Evolutionary conservation across 2,113 vertebrate species (phyloP).

Genomic region (Chinchilla lanigera): DNA sequence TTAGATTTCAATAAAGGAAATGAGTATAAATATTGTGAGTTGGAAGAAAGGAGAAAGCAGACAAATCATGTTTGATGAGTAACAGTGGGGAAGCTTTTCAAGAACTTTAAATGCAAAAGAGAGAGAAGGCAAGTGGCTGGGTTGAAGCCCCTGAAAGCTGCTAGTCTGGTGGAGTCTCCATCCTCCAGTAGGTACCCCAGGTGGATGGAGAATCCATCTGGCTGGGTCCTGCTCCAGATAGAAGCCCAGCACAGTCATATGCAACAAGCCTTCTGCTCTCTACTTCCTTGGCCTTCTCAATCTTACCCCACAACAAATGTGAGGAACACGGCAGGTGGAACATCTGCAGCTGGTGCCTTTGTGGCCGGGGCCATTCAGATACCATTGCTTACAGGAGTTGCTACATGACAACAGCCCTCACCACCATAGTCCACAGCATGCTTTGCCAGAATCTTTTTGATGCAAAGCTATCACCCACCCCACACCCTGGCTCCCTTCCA

Average conservation of each 20-base stretch:
- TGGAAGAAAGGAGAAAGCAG: conserved; percentile 82
- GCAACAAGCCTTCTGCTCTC: not conserved
- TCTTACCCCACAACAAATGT: rapidly evolving
- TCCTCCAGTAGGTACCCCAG: not conserved
- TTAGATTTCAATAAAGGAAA: conserved; percentile 88
- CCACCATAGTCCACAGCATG: not conserved
- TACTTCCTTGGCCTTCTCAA: rapidly evolving
- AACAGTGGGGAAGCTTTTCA: conserved; percentile 83
- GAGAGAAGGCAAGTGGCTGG: conserved; percentile 10
- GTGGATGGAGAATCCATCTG: not conserved
- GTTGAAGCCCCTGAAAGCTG: not conserved
- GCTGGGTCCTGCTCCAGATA: not conserved
- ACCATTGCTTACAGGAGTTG: rapidly evolving
- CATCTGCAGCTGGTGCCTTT: rapidly evolving
- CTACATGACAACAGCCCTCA: not conserved
- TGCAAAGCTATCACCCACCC: not conserved
- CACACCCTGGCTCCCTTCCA: rapidly evolving
- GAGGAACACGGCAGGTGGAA: rapidly evolving
- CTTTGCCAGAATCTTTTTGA: not conserved
- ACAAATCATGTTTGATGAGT: conserved; percentile 80
- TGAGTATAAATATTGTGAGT: conserved; percentile 89
- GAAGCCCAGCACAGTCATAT: not conserved
- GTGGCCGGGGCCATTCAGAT: not conserved
- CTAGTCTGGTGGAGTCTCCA: too few species aligned
- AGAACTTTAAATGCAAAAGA: conserved; percentile 78